Evolutionary conservation across 1,140 invertebrate species (phyloP).

Genomic region (Sweltsa coloradensis): DNA sequence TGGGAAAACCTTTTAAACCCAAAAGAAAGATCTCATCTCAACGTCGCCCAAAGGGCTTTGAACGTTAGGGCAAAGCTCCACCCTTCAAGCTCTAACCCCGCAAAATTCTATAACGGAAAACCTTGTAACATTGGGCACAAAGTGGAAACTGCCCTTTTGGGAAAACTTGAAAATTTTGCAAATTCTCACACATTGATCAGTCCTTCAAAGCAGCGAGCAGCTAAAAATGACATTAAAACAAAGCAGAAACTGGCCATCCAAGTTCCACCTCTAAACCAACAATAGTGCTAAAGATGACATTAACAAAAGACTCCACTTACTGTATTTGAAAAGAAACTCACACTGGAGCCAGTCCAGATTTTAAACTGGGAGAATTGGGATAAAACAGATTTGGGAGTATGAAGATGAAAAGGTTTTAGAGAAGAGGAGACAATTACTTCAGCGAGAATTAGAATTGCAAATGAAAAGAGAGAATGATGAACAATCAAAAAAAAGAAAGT

Average conservation of each 20-base stretch:
- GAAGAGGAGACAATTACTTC: conserved; percentile 57
- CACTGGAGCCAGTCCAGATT: conserved; percentile 47
- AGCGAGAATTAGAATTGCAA: conserved; percentile 64
- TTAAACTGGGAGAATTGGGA: conserved; percentile 63
- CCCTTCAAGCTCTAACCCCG: conserved; percentile 25
- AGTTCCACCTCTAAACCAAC: background rate
- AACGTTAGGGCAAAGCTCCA: conserved; percentile 61
- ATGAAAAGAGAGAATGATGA: conserved; percentile 42
- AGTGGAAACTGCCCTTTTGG: conserved; percentile 59
- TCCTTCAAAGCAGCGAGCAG: conserved; percentile 53
- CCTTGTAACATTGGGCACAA: conserved; percentile 62
- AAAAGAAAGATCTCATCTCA: conserved; percentile 11
- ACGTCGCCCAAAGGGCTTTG: conserved; percentile 58
- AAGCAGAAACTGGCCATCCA: conserved; percentile 24
- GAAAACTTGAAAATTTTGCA: conserved; percentile 61
- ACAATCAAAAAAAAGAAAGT: conserved; percentile 40
- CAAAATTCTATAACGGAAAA: conserved; percentile 32
- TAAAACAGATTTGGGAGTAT: conserved; percentile 64
- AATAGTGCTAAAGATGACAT: conserved; percentile 39
- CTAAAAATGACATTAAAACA: conserved; percentile 49
- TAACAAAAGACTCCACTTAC: conserved; percentile 45
- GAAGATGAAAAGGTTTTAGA: conserved; percentile 71
- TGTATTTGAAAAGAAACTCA: conserved; percentile 45
- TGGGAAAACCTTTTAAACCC: conserved; percentile 39
- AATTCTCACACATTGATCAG: conserved; percentile 57